Evolutionary conservation across 2,888 invertebrate genomes (phyloP), one percentile per base, ranked within the genome.

Genomic region (Leptopilina drosophilae): DNA sequence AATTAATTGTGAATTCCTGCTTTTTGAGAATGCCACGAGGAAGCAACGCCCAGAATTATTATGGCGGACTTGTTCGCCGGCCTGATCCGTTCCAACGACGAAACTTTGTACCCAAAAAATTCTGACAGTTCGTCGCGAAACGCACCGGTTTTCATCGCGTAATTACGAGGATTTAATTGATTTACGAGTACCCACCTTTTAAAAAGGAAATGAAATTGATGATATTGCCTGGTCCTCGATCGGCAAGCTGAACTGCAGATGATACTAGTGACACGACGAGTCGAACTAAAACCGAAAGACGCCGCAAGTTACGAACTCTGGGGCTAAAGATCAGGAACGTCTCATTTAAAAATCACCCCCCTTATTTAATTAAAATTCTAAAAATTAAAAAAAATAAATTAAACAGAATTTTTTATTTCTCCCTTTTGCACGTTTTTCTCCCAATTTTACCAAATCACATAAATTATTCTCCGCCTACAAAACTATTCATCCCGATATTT

Each of bases 1-100:
- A 64, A 75, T 75, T 53, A 14, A 76, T 59, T 42, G 6, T 49
- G 26, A 76, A 81, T 77, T 80, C 64, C 64, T 15, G 78, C 49
- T 11, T 49, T 20, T 65, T 65, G 66, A 69, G 56, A 75, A 78
- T 78, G 78, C 82, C 81, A 82, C 79, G 81, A 78, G 85, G 81
- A 87, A 90, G 89, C 88, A 90, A 90, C 90, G 90, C 89, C 89
- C 89, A 87, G 87, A 83, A 84, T 62, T 62, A 87, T 87, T 84
- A 90, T 90, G 89, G 89, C 90, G 84, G 88, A 83, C 84, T 64
- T 82, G 77, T 77, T 56, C 20, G 53, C 73, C 73, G 73, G 73
- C 56, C 73, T 73, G 33, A 73, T 14, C 33, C 56, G 49, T 49
- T 26, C 49, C 49, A 11, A 62, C 75, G 78, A 81, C 83, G 79